Evolutionary conservation across 2,797 vertebrate species (phyloP).

Genomic region (Helarctos malayanus): DNA sequence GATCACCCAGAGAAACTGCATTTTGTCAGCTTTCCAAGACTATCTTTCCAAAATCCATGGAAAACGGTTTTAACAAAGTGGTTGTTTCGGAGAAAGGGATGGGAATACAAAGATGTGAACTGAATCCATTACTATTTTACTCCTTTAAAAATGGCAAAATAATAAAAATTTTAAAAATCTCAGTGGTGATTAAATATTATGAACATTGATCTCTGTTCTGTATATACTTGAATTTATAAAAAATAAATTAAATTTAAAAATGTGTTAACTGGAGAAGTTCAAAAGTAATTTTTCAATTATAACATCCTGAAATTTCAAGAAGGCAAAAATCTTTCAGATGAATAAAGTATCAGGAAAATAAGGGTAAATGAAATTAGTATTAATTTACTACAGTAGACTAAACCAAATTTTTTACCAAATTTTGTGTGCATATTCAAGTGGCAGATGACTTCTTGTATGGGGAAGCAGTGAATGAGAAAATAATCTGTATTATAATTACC

Average conservation of each 20-base stretch:
- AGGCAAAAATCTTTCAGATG: not conserved
- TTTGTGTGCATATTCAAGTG: not conserved
- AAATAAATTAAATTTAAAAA: not conserved
- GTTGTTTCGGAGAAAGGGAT: not conserved
- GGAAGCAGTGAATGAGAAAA: slow-evolving; percentile 1
- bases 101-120: not conserved
- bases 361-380: not conserved
- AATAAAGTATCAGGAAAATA: slow-evolving; percentile 12
- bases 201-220: not conserved
- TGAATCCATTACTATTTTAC: not conserved
- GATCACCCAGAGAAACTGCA: not conserved
- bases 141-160: not conserved
- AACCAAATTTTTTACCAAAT: slow-evolving; percentile 4
- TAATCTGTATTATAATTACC: not conserved
- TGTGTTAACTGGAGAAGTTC: not conserved
- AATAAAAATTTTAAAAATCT: not conserved
- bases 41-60: not conserved
- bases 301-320: not conserved
- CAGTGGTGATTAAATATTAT: not conserved
- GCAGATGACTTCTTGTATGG: not conserved
- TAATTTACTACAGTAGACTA: not conserved
- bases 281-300: not conserved
- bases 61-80: not conserved
- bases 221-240: not conserved
- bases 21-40: not conserved